Evolutionary conservation across 2,888 invertebrate genomes (phyloP), one percentile per base, ranked within the genome.

Genomic region (Drosophila basisetae): DNA sequence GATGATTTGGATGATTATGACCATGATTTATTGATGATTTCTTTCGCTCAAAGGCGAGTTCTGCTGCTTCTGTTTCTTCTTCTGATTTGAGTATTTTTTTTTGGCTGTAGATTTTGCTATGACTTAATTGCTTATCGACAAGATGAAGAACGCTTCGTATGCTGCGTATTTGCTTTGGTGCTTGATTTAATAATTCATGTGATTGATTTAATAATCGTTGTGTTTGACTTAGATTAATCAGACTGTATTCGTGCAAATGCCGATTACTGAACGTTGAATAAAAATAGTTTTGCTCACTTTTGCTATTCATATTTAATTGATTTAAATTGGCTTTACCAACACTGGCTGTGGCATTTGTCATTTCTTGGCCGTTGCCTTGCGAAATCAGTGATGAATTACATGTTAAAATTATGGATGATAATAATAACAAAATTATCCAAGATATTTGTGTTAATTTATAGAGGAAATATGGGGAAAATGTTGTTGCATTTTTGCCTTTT

Each of bases 201-300:
- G 47, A 47, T 47, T 47, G 47, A 25, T 47, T 47, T 47, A 47
- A 47, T 47, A 47, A 25, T 47, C 25, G 47, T 28, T 47, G 25
- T 25, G 47, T 16, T 65, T 77, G 73, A 67, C 80, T 84, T 78
- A 87, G 47, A 80, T 66, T 75, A 73, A 89, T 89, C 80, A 84
- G 84, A 80, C 84, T 87, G 78, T 89, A 71, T 67, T 47, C 65
- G 70, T 73, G 62, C 61, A 56, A 59, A 47, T 59, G 65, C 25
- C 28, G 59, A 64, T 55, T 75, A 39, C 37, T 16, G 62, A 33
- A 37, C 63, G 47, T 25, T 25, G 47, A 16, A 47, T 25, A 47
- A 59, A 50, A 53, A 59, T 50, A 33, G 30, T 11, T 65, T 25
- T 56, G 35, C 18, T 60, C 53, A n/a, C n/a, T 49, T 22, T 50